Base-by-base conservation (phyloP, 1,140 invertebrate species). In the Aphaenogaster floridana region DNA sequence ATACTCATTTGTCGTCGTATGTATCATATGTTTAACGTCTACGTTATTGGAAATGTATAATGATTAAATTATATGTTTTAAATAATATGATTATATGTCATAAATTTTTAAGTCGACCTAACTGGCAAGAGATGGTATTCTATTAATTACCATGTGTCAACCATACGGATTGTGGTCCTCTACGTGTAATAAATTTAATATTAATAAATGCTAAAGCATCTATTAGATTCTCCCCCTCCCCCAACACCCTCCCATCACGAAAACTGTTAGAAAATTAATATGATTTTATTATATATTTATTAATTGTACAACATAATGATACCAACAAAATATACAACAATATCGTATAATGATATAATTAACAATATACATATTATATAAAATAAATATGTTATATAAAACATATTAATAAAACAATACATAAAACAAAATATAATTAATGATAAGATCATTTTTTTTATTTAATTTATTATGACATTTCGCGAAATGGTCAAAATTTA, bases 1-100 rank as follows among this genome's bases (percentile, higher is more conserved):
- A 63, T 59, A 21, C 21, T 74, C 45, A 76, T 76, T 59, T 84
- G 54, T 84, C 68, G 39, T 59, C 39, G 13, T 59, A 36, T 28
- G 1, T 34, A 72, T 8, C 3, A 3, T 21, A 34, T 28, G 11
- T 83, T 83, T 83, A 74, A 61, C 54, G 39, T 84, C 0, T 57
- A n/a, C 54, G 17, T 28, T 74, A 48, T 72, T 17, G 11, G 1
- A 7, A 39, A 61, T 1, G 3, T 74, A 74, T 61, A 48, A 61
- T 28, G 21, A 84, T 50, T 63, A 61, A 84, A 48, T 61, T 11
- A 17, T 34, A 54, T 28, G 28, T 74, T 28, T 28, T 28, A 28
- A 28, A 28, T 28, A 28, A 28, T 28, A 61, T 28, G 21, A 84
- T 50, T 63, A 61, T 74, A n/a, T n/a, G n/a, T n/a, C n/a, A n/a